Base-by-base conservation (phyloP, 2,113 vertebrate species). In the Lycaon pictus region DNA sequence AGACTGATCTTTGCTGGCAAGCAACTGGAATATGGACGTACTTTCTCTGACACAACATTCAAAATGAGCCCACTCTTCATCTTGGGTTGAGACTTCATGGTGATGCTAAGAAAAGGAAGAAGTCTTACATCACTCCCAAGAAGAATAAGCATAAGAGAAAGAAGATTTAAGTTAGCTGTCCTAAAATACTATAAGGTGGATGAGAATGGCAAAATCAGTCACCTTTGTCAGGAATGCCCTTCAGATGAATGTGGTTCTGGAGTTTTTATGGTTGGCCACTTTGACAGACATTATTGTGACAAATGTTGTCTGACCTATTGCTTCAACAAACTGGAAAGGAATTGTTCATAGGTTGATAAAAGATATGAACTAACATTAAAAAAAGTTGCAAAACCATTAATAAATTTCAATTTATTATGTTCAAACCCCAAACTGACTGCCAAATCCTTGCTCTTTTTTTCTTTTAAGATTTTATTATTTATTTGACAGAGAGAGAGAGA, bases 341-440 rank as follows among this genome's bases (percentile, higher is more conserved):
- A 77, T 17, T 51, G 7, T 77, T 1, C 29, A 29, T 16, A 13
- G 0, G 25, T 51, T 77, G 48, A 51, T 51, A 51, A 77, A 77
- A 51, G 43, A 77, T 37, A 76, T 43, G 37, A 74, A 43, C 71
- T 25, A n/a, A 35, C 3, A 35, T 69, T 35, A 17, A 19, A 25
- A 76, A 79, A 51, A 35, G 9, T 23, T 87, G 4, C 7, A 7
- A 94, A 95, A 86, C 65, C 95, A 7, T 62, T 55, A 85, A 82
- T 62, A 84, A 71, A 95, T 95, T n/a, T 43, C 51, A 51, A 83
- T 62, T 81, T 93, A 71, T 53, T 92, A 60, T 95, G 88, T 71
- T 92, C 63, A 80, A 74, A 88, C 51, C 15, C 32, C 23, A 80
- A 92, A 80, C 16, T 93, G 16, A 72, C 48, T 89, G 62, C 35